phyloP scores from a whole-genome alignment of 1,140 invertebrate species.

The Vanessa atalanta region DNA sequence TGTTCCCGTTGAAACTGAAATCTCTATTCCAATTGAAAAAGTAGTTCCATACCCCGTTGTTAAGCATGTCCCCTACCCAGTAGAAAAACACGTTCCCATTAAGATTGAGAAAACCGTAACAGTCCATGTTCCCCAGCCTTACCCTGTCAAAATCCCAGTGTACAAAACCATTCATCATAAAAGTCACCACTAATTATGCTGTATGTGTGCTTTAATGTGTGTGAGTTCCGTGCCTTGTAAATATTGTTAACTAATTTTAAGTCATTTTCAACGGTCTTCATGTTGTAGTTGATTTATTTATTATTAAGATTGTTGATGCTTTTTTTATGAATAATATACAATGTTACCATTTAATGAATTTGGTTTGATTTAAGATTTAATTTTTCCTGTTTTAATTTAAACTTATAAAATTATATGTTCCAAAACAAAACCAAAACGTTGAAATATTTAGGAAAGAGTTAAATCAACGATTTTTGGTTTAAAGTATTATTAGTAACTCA shows the following conservation, averaged over 20 bases:
- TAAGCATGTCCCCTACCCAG: slow-evolving; percentile 86
- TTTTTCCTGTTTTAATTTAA: not conserved
- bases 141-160: slow-evolving; percentile 88
- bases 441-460: no score
- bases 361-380: no score
- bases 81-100: slow-evolving; percentile 87
- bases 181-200: slow-evolving; percentile 53
- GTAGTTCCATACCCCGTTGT: slow-evolving; percentile 87
- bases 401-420: no score
- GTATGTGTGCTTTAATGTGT: slow-evolving; percentile 44
- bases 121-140: slow-evolving; percentile 87
- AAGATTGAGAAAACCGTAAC: slow-evolving; percentile 86
- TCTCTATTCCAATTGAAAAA: slow-evolving; percentile 86
- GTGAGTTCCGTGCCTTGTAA: slow-evolving; percentile 65
- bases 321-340: slow-evolving; percentile 11
- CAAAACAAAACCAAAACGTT: no score
- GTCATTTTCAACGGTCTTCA: slow-evolving; percentile 79
- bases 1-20: slow-evolving; percentile 86
- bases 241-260: slow-evolving; percentile 77
- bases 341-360: not conserved
- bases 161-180: slow-evolving; percentile 86
- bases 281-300: slow-evolving; percentile 81
- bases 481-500: no score
- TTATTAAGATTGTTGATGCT: slow-evolving; percentile 62
- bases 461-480: no score